Evolutionary conservation across 2,888 invertebrate species (phyloP), one percentile per base, ranked within the genome.

Genomic region (Protophormia terraenovae): DNA sequence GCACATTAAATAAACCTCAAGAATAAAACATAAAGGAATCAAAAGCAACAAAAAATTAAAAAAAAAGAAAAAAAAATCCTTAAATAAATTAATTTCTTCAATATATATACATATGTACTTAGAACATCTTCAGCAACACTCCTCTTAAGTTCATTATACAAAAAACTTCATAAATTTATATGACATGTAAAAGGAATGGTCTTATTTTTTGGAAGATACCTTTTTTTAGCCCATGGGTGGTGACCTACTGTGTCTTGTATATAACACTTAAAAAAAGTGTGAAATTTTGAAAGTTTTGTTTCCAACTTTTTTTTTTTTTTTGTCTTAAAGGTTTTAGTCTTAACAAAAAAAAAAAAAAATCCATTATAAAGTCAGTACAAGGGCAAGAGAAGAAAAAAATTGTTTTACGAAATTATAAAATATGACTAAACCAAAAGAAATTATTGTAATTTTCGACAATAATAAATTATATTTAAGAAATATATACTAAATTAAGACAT

Each of bases 401-500:
- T n/a, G n/a, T n/a, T 62, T 38, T 50, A 41, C 3, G 14, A 50
- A 53, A 69, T 69, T 69, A 69, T 75, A 53, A 81, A 81, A 75
- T 67, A 75, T 75, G 29, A 41, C 16, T 50, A 10, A 50, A 71
- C 3, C n/a, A 2, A 12, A 55, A 45, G 24, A 38, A 81, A 84
- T 81, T 81, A 81, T 84, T 85, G 62, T 78, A 78, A 85, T 81
- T 85, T 85, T 85, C 69, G 66, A 58, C 53, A 58, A 35, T 82
- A 82, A 85, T 85, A 82, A 85, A 82, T 82, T 85, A 85, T 85
- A 5, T 71, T 38, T 60, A 27, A 45, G 67, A 58, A 67, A 27
- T 53, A 53, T 10, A 77, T 35, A 10, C 32, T 81, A 82, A 85
- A 85, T 85, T 85, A 82, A 85, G 85, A 85, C 85, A 82, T 85